Percentiles rank a stretch among this genome's conserved stretches.
Conservation (phyloP, 2,888 invertebrate species). For the Macrosoma leucophasiata region DNA sequence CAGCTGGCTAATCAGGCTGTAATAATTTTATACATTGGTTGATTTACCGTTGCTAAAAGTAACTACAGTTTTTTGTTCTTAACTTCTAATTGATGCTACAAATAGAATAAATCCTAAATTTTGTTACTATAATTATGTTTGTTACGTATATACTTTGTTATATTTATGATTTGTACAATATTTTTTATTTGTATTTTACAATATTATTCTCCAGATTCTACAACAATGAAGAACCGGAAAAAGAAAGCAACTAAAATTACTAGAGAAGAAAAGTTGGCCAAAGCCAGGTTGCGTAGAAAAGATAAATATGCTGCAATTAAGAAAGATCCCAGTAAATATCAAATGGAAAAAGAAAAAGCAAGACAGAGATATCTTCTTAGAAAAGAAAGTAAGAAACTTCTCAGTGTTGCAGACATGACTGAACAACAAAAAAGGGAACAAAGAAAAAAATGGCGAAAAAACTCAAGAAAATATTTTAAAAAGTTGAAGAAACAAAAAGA, state of each 20-base stretch:
- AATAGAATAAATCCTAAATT: too few relatives aligned
- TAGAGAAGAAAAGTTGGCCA: constrained; percentile 15
- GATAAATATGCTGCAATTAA: constrained; percentile 10
- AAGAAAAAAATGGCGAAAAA: constrained; percentile 20
- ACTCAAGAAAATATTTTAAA: constrained; percentile 3
- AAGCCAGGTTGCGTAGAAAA: constrained; percentile 10
- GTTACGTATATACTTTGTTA: too few relatives aligned
- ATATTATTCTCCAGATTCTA: constrained; percentile 10
- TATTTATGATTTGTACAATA: not conserved
- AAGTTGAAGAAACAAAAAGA: constrained; percentile 14
- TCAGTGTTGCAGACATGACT: constrained; percentile 13
- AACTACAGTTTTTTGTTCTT: too few relatives aligned
- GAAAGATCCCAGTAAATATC: constrained; percentile 7
- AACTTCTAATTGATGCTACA: too few relatives aligned
- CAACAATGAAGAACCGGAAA: constrained; percentile 8
- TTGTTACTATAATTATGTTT: too few relatives aligned
- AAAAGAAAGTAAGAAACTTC: constrained; percentile 17
- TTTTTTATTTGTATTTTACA: constrained; percentile 2
- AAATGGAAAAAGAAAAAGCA: constrained; percentile 18
- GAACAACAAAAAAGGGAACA: constrained; percentile 15
- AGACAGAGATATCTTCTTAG: constrained; percentile 13
- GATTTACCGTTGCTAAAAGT: too few relatives aligned
- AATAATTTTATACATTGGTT: too few relatives aligned
- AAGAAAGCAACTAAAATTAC: constrained; percentile 17
- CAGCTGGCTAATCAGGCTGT: too few relatives aligned